These are phyloP conservation scores for Etheostoma perlongum DNA, from an alignment of 2,797 vertebrate species.

Conservation along the genomic window DNA sequence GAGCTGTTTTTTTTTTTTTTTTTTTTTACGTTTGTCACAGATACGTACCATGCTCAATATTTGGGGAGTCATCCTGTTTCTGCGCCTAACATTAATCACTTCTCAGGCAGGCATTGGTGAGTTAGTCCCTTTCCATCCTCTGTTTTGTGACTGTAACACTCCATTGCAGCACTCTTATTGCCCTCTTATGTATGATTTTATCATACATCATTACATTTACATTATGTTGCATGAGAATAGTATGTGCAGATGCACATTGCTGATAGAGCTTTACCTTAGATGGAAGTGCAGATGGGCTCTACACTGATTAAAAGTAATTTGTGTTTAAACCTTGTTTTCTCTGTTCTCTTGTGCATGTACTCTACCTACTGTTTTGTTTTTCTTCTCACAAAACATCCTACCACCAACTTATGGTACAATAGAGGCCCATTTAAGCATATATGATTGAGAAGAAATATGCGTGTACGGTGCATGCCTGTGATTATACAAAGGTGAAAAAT, in stretches of 20 bases:
- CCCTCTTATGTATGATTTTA: too few relatives aligned
- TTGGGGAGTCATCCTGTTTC: constrained; percentile 85
- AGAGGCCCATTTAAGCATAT: background rate
- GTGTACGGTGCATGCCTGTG: background rate
- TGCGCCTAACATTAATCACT: constrained; percentile 83
- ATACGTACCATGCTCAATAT: constrained; percentile 86
- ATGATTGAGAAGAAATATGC: background rate
- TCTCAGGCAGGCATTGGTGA: constrained; percentile 84
- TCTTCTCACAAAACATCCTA: background rate
- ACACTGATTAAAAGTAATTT: too few relatives aligned
- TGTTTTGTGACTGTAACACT: too few relatives aligned
- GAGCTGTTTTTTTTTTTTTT: background rate
- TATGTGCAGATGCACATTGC: too few relatives aligned
- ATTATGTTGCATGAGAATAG: too few relatives aligned
- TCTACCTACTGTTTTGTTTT: background rate
- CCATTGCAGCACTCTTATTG: too few relatives aligned
- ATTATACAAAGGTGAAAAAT: too few relatives aligned
- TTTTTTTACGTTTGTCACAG: constrained; percentile 65
- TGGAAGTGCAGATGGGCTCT: too few relatives aligned
- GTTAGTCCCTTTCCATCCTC: constrained; percentile 24
- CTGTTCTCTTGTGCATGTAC: background rate
- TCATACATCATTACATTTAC: too few relatives aligned
- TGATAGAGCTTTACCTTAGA: too few relatives aligned
- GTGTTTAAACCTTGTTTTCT: background rate
- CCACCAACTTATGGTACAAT: background rate